Conservation (phyloP, 2,113 vertebrate genomes). For the Gasterosteus nipponicus region DNA sequence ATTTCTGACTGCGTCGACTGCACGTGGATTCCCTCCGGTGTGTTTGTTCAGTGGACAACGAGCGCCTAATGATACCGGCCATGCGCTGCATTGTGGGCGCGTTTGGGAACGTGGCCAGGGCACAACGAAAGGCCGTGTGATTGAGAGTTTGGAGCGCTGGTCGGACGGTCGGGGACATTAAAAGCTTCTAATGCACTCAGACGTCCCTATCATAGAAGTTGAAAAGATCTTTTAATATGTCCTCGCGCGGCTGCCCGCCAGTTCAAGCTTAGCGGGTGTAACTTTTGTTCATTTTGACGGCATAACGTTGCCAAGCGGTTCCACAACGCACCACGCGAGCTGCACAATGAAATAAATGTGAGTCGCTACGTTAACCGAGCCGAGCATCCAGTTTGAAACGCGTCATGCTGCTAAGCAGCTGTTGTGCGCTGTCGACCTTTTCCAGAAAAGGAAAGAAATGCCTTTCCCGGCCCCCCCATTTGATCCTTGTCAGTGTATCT, state of each 20-base stretch:
- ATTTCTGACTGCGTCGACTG: not conserved
- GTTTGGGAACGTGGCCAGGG: conserved; percentile 7
- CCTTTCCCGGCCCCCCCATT: not conserved
- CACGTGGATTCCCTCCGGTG: not conserved
- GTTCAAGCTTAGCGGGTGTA: not conserved
- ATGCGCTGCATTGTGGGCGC: not conserved
- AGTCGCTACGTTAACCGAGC: not conserved
- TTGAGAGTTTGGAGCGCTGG: not conserved
- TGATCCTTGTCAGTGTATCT: conserved; percentile 15
- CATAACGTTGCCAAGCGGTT: too few relatives aligned
- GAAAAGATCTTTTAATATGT: not conserved
- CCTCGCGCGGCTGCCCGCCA: not conserved
- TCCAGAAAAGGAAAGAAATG: conserved; percentile 5
- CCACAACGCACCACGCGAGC: not conserved
- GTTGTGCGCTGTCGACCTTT: not conserved
- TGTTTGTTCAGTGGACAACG: not conserved
- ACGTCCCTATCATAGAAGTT: not conserved
- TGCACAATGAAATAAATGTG: not conserved
- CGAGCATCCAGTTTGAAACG: not conserved
- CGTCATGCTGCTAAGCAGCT: not conserved
- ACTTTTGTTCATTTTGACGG: too few relatives aligned
- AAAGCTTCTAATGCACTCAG: conserved; percentile 8
- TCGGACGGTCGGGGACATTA: not conserved
- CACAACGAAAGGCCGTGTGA: not conserved
- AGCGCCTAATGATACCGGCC: not conserved